Evolutionary conservation across 2,888 invertebrate genomes (phyloP), one percentile per base, ranked within the genome.

Genomic region (Ophioninae sp.): DNA sequence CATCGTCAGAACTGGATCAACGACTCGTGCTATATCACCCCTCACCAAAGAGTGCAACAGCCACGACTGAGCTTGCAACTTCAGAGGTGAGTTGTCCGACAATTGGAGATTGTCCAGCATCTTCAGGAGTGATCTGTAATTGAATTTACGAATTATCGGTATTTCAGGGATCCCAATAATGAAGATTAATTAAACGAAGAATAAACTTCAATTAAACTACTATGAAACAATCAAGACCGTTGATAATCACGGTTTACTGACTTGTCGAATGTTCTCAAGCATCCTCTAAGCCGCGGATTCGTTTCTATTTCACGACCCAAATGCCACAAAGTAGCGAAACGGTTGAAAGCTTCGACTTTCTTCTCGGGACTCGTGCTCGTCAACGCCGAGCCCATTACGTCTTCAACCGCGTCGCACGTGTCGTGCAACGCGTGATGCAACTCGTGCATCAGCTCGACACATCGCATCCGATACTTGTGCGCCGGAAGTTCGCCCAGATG

Each of bases 1-100:
- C 92, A 97, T 96, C 83, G 95, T 93, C 77, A 97, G 93, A 6
- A 97, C 93, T 0, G 97, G 97, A 89, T 97, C 97, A 39, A 98
- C 94, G 13, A 98, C 94, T 1, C 97, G 94, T 0, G 96, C 95
- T 79, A 97, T 94, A 90, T 98, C 98, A 17, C 96, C 96, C 50
- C 96, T 95, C 72, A 96, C 93, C 6, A 98, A 93, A 37, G 95
- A 94, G 79, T 96, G 96, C 68, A 96, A 94, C 50, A 98, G 93
- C 96, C 98, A 98, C 37, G 95, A 95, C 87, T 96, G 96, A 0
- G 96, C 95, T 72, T 96, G 94, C 2, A 95, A 93, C 88, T 95
- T 94, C 23, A 95, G 90, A 8, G 95, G 93, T 86, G 93, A 95
- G 88, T 94, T 95, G 88, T 93, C 94, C 86, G 93, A 93, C 79